A percentile compares a stretch with the other conserved stretches of the same genome.
Conservation (phyloP, 64 coral and sea anemone species). For the Trachythela sp. region DNA sequence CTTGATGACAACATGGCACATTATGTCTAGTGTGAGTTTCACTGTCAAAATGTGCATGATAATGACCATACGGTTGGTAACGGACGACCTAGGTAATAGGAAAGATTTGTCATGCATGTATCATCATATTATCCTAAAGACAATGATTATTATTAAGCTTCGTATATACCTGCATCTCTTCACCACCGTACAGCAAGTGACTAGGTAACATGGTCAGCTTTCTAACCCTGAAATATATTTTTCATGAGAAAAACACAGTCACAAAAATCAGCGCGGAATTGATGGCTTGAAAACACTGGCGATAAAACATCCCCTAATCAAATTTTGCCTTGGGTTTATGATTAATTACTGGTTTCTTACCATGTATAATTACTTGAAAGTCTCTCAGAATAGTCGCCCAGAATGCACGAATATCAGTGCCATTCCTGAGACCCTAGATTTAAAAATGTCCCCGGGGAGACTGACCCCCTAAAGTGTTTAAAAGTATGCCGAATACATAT, state of each 20-base stretch:
- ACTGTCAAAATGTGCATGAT: conserved; percentile 64
- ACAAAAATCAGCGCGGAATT: too few relatives aligned
- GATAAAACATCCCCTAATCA: too few relatives aligned
- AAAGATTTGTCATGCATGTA: not conserved
- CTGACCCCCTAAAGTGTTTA: not conserved
- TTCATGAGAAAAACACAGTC: too few relatives aligned
- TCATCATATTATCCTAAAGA: not conserved
- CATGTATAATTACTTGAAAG: too few relatives aligned
- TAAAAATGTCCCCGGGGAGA: too few relatives aligned
- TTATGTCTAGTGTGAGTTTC: conserved; percentile 57
- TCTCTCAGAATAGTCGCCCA: too few relatives aligned
- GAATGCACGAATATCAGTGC: not conserved
- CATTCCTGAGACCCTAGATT: too few relatives aligned
- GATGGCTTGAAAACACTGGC: too few relatives aligned
- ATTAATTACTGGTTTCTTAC: too few relatives aligned
- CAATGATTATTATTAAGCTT: not conserved
- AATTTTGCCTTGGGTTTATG: too few relatives aligned
- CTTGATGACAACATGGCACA: conserved; percentile 64
- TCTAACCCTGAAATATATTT: conserved; percentile 39
- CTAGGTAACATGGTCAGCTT: conserved; percentile 56
- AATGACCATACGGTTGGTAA: conserved; percentile 64
- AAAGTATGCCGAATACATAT: too few relatives aligned
- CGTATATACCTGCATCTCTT: conserved; percentile 56
- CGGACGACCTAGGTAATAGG: conserved; percentile 48
- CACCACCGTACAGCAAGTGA: conserved; percentile 62